A percentile compares a stretch with the other conserved stretches of the same genome.
Conservation (phyloP, 2,113 vertebrate genomes). For the Labeo catla region DNA sequence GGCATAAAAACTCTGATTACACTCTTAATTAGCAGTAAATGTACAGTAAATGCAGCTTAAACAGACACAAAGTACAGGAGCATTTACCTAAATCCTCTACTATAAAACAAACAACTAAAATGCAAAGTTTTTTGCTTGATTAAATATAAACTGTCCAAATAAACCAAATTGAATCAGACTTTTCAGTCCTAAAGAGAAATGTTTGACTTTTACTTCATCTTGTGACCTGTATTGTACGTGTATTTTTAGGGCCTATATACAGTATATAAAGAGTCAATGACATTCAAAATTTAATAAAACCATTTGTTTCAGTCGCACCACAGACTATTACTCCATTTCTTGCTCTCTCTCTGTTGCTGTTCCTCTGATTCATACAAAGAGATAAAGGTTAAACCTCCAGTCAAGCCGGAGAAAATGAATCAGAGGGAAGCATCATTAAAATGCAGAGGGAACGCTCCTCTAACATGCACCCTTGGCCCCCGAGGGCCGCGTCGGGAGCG, state of each 20-base stretch:
- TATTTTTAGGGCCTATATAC: not conserved
- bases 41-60: no score
- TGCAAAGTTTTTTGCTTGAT: not conserved
- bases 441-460: constrained; percentile 48
- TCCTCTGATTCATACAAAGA: constrained; percentile 43
- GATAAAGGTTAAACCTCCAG: constrained; percentile 55
- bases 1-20: no score
- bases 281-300: not conserved
- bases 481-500: constrained; percentile 45
- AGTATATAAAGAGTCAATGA: not conserved
- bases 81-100: not conserved
- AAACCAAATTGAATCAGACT: not conserved
- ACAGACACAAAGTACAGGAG: not conserved
- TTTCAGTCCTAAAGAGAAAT: not conserved
- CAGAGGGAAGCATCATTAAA: constrained; percentile 48
- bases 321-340: constrained; percentile 16
- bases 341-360: constrained; percentile 40
- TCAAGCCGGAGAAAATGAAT: constrained; percentile 53
- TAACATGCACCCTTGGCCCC: constrained; percentile 48
- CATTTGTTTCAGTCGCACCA: not conserved
- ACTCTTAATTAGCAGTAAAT: no score
- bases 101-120: no score
- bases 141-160: not conserved
- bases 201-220: not conserved
- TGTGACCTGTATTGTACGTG: not conserved